Percentiles rank a stretch among this genome's conserved stretches.
phyloP scores from a whole-genome alignment of 2,797 vertebrate species.

The Kryptopterus vitreolus region DNA sequence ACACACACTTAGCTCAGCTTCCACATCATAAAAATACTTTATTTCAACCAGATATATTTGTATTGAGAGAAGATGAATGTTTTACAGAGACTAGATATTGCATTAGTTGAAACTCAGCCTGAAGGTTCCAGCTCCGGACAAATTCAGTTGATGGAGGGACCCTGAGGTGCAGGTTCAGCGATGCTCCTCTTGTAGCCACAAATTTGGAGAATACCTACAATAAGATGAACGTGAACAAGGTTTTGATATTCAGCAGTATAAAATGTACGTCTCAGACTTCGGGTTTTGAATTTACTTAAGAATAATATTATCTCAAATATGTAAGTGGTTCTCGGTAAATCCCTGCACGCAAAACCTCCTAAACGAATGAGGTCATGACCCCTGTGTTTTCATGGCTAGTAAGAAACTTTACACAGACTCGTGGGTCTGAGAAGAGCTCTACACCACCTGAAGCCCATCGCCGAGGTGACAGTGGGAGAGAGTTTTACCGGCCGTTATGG shows the following conservation, averaged over 20 bases:
- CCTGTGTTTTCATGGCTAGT: background rate
- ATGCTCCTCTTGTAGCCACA: constrained; percentile 70
- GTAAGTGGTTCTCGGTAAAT: background rate
- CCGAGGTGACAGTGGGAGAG: background rate
- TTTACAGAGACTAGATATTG: background rate
- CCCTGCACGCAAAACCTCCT: background rate
- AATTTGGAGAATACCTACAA: constrained; percentile 72
- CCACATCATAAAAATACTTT: constrained; percentile 37
- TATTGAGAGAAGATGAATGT: background rate
- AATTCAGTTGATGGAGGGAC: constrained; percentile 64
- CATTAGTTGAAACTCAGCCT: background rate
- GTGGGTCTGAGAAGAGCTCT: background rate
- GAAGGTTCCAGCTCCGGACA: background rate
- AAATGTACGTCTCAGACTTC: no score
- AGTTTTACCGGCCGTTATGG: constrained; percentile 77
- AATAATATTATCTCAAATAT: no score
- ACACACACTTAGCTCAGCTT: background rate
- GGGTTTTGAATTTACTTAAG: background rate
- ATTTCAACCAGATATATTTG: constrained; percentile 21
- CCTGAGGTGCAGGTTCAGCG: constrained; percentile 63
- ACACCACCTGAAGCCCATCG: background rate
- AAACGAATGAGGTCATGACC: background rate
- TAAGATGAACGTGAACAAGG: background rate
- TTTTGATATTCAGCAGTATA: background rate
- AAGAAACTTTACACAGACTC: background rate